These are phyloP conservation scores for Chalcosyrphus nemorum DNA, from an alignment of 2,888 invertebrate genomes.

Conservation along the genomic window DNA sequence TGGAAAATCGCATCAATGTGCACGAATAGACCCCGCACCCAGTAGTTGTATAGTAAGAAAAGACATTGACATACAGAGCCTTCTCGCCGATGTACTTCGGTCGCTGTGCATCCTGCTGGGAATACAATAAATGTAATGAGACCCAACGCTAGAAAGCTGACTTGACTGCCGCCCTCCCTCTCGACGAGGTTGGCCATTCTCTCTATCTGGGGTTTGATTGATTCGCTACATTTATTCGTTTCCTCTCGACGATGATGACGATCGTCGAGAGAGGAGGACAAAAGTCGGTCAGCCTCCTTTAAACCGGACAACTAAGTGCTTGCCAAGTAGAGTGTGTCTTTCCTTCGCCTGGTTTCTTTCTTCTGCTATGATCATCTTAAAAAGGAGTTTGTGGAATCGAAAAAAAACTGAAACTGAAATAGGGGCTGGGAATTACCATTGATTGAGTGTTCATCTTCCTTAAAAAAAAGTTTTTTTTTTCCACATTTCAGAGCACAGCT, in stretches of 20 bases:
- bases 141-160: constrained; percentile 65
- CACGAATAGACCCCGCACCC: constrained; percentile 52
- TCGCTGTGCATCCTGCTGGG: constrained; percentile 41
- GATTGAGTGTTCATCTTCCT: constrained; percentile 66
- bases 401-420: constrained; percentile 29
- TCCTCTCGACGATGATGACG: constrained; percentile 40
- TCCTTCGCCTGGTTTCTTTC: constrained; percentile 2
- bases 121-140: constrained; percentile 72
- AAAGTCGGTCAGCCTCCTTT: constrained; percentile 48
- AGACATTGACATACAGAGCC: constrained; percentile 45
- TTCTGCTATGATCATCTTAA: constrained; percentile 48
- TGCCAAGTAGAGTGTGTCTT: constrained; percentile 34
- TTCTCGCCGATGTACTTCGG: constrained; percentile 11
- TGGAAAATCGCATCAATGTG: constrained; percentile 67
- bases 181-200: constrained; percentile 31
- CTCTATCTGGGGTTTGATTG: constrained; percentile 68
- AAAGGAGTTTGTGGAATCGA: constrained; percentile 47
- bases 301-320: constrained; percentile 8
- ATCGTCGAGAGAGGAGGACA: constrained; percentile 29
- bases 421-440: constrained; percentile 59
- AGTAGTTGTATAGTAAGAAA: constrained; percentile 1
- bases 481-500: constrained; percentile 38
- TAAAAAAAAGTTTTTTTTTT: constrained; percentile 37
- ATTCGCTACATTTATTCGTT: constrained; percentile 70
- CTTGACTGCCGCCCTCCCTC: constrained; percentile 51